Evolutionary conservation across 2,888 invertebrate species (phyloP), one percentile per base, ranked within the genome.

Genomic region (Amphipoea oculea): DNA sequence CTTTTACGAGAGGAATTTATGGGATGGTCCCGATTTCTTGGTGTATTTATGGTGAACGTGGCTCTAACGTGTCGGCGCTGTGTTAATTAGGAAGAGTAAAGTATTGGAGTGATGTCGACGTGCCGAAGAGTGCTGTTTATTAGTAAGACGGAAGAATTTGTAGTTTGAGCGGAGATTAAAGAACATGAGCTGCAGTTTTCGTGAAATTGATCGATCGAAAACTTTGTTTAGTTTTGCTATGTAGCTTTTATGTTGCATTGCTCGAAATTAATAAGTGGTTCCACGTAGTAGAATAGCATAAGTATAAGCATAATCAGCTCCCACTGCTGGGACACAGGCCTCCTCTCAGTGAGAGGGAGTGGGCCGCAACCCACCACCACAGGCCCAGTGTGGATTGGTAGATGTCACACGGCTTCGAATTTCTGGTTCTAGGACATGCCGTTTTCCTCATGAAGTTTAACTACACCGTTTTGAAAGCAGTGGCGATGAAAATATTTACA

Each of bases 1-100:
- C 96, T 97, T 97, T 97, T 97, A 97, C 96, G 97, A 97, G 96
- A 96, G 95, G 96, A 96, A 96, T 96, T 97, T 96, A 97, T 97
- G 96, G 94, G 96, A 96, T 96, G 96, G 95, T 95, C 96, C 95
- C 96, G 96, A 96, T 96, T 97, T 95, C 96, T 96, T 96, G 94
- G 94, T 94, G 94, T 96, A 96, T 96, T 97, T 97, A 96, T 96
- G 95, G 94, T 91, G 94, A 95, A 93, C 95, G 95, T 95, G 95
- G 95, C 93, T 91, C 93, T 95, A 95, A 95, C 95, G 96, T 95
- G 96, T 94, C 94, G 92, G 92, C 91, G 94, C 94, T 91, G 92
- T 92, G 95, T 96, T 96, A 96, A 96, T 96, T 96, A 95, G 93
- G 92, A 93, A 92, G 94, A 93, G 93, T 76, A 93, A 94, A 94